Evolutionary conservation across 1,140 invertebrate species (phyloP), one percentile per base, ranked within the genome.

Genomic region (Cardiocondyla obscurior): DNA sequence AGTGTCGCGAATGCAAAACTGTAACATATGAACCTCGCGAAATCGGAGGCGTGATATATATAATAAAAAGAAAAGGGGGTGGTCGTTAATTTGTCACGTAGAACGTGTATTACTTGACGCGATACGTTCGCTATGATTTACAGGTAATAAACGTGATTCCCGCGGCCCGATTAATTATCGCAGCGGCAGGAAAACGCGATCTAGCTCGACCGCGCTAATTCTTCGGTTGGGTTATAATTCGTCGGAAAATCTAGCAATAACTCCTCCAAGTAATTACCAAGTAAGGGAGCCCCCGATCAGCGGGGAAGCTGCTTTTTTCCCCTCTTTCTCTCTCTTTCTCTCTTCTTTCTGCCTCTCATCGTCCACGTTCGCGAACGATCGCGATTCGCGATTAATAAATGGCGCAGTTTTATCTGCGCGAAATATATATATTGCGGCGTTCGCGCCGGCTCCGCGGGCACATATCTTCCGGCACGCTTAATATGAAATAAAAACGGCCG

Each of bases 321-420:
- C 51, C 4, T 42, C 19, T 42, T n/a, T n/a, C n/a, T n/a, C n/a
- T n/a, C n/a, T n/a, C n/a, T n/a, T n/a, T n/a, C n/a, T n/a, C n/a
- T n/a, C n/a, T n/a, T n/a, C n/a, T n/a, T n/a, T n/a, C n/a, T n/a
- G n/a, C n/a, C 19, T 36, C 51, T 72, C 51, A 22, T 25, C 36
- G 55, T 25, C 79, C 22, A 30, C 25, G 55, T 12, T 25, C 33
- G 51, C 53, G 83, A 55, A 67, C 62, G 88, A 85, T 90, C 82
- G 90, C 77, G 58, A 81, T 84, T 82, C 51, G 46, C 86, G 89
- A 90, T 88, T 88, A 89, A 89, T 81, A 86, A 89, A 73, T 60
- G 82, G 73, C 42, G 51, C 60, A 46, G 39, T 73, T 70, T 86
- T 86, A 88, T 87, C 74, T 55, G 33, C 49, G 25, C 42, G 39